Conservation (phyloP, 2,113 vertebrate species). For the Pseudopipra pipra region DNA sequence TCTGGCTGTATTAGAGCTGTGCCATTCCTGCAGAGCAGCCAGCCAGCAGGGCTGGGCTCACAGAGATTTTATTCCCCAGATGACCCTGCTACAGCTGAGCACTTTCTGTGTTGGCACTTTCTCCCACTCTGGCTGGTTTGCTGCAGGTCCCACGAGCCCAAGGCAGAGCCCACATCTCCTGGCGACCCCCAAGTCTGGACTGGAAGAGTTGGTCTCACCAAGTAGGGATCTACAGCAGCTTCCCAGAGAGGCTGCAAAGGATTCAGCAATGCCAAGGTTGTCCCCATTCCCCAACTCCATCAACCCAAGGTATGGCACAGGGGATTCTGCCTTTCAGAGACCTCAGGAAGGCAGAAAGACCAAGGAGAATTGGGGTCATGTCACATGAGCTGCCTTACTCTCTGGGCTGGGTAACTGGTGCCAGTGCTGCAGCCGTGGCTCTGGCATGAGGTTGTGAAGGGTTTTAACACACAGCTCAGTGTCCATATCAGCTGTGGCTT, state of each 20-base stretch:
- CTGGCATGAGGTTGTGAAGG: not conserved
- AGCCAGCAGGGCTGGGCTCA: not conserved
- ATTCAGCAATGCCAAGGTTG: fast-evolving
- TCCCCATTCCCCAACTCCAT: not conserved
- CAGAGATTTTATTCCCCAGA: fast-evolving
- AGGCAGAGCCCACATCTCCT: not conserved
- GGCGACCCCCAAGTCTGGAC: not conserved
- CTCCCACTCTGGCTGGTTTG: not conserved
- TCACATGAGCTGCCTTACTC: not conserved
- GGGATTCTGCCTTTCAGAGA: not conserved
- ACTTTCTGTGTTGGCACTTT: not conserved
- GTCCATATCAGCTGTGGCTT: fast-evolving
- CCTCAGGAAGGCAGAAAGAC: not conserved
- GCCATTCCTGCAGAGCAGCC: not conserved
- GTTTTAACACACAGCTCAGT: not conserved
- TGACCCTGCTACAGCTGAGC: not conserved
- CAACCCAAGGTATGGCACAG: not conserved
- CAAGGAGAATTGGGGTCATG: not conserved
- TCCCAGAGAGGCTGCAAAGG: not conserved
- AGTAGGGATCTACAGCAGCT: fast-evolving
- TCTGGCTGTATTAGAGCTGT: not conserved
- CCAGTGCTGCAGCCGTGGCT: not conserved
- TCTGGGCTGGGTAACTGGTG: not conserved
- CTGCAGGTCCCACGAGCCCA: not conserved
- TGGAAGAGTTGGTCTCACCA: not conserved